Base-by-base conservation (phyloP, 2,797 vertebrate species). In the Epinephelus awoara region DNA sequence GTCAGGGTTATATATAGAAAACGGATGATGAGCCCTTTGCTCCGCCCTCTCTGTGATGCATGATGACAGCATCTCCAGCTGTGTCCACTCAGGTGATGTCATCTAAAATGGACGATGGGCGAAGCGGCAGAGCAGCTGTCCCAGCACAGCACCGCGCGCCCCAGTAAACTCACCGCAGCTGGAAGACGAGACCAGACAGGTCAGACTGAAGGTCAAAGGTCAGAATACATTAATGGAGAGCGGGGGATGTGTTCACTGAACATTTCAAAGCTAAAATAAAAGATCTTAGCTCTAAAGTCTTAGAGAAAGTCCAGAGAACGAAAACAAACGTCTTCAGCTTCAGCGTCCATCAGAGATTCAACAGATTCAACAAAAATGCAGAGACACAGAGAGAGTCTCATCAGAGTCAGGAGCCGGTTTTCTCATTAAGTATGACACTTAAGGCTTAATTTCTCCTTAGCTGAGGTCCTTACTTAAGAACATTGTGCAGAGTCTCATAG, bases 71-170 rank as follows among this genome's bases (percentile, higher is more conserved):
- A 57, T 46, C 54, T 78, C 83, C 86, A 86, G 86, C 88, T 85
- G 87, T 12, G 78, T 83, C 85, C 87, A 80, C 83, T 75, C 83
- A 70, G 82, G 82, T 82, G 84, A 82, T 86, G 79, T 74, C 83
- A 82, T 72, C 52, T 52, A 8, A 83, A 91, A 88, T 88, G 79
- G 84, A 91, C 78, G 75, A 80, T 11, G 49, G 70, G 44, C 54
- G 27, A 67, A 34, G 69, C 54, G 59, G 61, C 34, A 6, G 58
- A 81, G 58, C 88, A 89, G 83, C 84, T 87, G 90, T 77, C 71
- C 78, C 78, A 40, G 49, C 46, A n/a, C 27, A 49, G 38, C 52
- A 19, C 21, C 9, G 7, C 18, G 19, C 1, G 4, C 55, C 25
- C n/a, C 8, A 1, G 42, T 54, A 3, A 70, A 52, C 15, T 56